Conservation (phyloP, 1,140 invertebrate species). For the Scaptodrosophila lebanonensis region DNA sequence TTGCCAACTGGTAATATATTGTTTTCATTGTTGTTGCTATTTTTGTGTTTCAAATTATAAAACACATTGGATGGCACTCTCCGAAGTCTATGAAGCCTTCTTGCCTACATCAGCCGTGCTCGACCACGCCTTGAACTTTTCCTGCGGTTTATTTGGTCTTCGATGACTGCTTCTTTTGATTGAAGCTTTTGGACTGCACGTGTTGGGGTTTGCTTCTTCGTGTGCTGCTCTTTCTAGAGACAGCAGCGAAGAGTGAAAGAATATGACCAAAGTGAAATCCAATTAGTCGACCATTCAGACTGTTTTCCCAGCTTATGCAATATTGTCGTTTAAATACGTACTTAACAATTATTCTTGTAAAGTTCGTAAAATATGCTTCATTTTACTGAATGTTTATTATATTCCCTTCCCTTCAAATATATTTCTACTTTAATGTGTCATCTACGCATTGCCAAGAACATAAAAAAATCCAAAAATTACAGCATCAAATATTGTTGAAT, state of each 20-base stretch:
- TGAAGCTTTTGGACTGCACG: slow-evolving; percentile 21
- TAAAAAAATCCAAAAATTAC: too few species aligned
- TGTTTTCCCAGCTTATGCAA: too few species aligned
- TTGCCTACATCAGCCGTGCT: slow-evolving; percentile 59
- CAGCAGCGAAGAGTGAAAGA: too few species aligned
- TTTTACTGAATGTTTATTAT: too few species aligned
- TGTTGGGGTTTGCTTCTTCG: slow-evolving; percentile 35
- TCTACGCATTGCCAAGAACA: too few species aligned
- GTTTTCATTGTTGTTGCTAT: slow-evolving; percentile 1
- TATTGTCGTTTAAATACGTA: too few species aligned
- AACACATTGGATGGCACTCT: slow-evolving; percentile 36
- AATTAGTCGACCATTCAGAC: too few species aligned
- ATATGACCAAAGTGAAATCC: slow-evolving; percentile 53
- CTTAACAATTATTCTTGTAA: too few species aligned
- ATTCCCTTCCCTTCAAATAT: too few species aligned
- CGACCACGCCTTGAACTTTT: slow-evolving; percentile 12
- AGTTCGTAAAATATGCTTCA: too few species aligned
- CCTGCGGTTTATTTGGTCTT: slow-evolving; percentile 47
- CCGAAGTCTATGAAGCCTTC: slow-evolving; percentile 53
- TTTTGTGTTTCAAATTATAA: slow-evolving; percentile 52
- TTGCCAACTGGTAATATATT: neutral
- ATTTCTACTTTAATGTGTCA: too few species aligned
- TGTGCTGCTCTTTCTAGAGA: slow-evolving; percentile 2
- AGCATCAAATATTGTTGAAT: too few species aligned
- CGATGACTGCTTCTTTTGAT: slow-evolving; percentile 50